These are phyloP conservation scores for Meganola albula DNA, from an alignment of 2,888 invertebrate genomes.

Conservation along the genomic window DNA sequence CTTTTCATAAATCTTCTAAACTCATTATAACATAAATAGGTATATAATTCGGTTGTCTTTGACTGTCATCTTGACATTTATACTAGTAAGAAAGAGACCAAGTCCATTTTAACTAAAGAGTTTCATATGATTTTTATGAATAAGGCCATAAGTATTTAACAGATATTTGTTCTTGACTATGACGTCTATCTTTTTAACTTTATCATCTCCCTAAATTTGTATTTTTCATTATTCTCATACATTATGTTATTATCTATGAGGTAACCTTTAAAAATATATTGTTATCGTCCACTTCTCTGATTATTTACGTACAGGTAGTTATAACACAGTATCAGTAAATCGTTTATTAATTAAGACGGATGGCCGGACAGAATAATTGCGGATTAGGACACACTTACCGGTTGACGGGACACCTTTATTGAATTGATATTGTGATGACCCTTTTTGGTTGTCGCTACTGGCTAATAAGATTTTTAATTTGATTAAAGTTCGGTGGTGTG, in stretches of 20 bases:
- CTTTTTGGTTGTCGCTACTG: slow-evolving; percentile 10
- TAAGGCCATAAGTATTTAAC: no score
- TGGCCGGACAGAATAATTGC: slow-evolving; percentile 54
- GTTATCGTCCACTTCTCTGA: slow-evolving; percentile 24
- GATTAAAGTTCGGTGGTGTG: no score
- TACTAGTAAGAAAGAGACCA: no score
- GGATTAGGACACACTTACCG: slow-evolving; percentile 48
- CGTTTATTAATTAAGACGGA: slow-evolving; percentile 60
- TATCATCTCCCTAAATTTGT: no score
- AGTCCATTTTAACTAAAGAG: no score
- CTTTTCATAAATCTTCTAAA: no score
- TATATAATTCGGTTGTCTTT: no score
- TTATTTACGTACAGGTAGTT: slow-evolving; percentile 16
- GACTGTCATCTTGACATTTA: no score
- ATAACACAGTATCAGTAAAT: slow-evolving; percentile 33
- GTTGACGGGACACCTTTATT: slow-evolving; percentile 43
- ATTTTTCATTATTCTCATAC: not conserved
- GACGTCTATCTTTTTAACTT: not conserved
- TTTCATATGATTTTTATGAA: no score
- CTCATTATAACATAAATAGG: no score
- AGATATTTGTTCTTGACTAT: no score
- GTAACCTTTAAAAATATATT: not conserved
- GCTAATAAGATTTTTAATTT: no score
- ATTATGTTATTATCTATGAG: not conserved
- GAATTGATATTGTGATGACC: slow-evolving; percentile 41